Base-by-base conservation (phyloP, 2,113 vertebrate species). In the Trogon surrucura region DNA sequence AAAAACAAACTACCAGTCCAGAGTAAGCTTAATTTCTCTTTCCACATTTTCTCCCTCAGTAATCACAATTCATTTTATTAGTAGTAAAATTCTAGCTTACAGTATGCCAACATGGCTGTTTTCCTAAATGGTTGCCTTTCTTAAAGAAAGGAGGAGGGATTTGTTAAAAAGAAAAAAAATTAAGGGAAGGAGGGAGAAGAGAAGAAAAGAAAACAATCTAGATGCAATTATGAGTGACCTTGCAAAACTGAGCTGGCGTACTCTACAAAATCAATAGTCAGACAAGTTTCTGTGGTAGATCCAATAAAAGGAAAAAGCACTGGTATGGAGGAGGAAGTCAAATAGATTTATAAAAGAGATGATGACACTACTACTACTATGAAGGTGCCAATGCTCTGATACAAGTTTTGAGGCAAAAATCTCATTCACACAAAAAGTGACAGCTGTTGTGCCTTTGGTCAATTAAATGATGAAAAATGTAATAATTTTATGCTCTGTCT, bases 211-310 rank as follows among this genome's bases (percentile, higher is more conserved):
- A 78, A 96, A 87, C 78, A 51, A 80, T 89, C 36, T 86, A 93
- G 64, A 86, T 85, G 94, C 65, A 95, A 90, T 96, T 97, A 91
- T 91, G 84, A 95, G 89, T 96, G 95, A 96, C 91, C 85, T 96
- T 97, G 95, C n/a, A 80, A 74, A 94, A 78, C 27, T 77, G 85
- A 91, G 65, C 78, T 91, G 88, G 57, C 66, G 94, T 80, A 85
- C 36, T 71, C 66, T 70, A 65, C 32, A 92, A 83, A 94, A 97
- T 98, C 94, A 92, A 94, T 96, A 95, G 45, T 56, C 78, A 91
- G 72, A 92, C 51, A 93, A 65, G 73, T 87, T 93, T 93, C 81
- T 80, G 71, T 84, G 92, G 64, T 71, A 93, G 83, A 79, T 95
- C 44, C 71, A 95, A 84, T 66, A 94, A 96, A 75, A 75, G 45